A percentile compares a stretch with the other conserved stretches of the same genome.
Evolutionary conservation across 2,113 vertebrate species (phyloP).

Genomic region (Melanotaenia duboulayi): DNA sequence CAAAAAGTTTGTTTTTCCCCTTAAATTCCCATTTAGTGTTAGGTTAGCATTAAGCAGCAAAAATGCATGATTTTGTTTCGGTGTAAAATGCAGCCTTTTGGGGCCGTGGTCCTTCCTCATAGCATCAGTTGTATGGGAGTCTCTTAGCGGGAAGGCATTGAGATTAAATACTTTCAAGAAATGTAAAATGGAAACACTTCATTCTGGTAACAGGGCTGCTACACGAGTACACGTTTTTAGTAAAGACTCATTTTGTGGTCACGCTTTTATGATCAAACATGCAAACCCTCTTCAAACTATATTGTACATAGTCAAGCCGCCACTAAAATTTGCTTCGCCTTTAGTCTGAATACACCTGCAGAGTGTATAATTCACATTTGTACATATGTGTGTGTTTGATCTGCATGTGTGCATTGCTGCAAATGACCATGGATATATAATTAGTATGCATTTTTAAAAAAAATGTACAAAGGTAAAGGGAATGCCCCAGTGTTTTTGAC

Average conservation of each 20-base stretch:
- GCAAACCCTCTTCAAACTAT: background rate
- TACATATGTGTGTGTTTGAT: conserved; percentile 77
- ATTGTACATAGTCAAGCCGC: conserved; percentile 18
- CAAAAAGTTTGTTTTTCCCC: background rate
- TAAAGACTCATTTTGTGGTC: background rate
- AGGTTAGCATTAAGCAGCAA: background rate
- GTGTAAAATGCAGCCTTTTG: background rate
- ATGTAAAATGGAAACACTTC: background rate
- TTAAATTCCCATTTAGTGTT: background rate
- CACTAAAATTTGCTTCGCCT: conserved; percentile 43
- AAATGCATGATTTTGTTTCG: background rate
- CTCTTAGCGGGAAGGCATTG: too few species aligned
- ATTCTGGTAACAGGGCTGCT: background rate
- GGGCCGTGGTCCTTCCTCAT: background rate
- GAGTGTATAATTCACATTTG: conserved; percentile 69
- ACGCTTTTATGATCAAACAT: conserved; percentile 22
- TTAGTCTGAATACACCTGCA: conserved; percentile 60
- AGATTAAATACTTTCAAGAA: background rate
- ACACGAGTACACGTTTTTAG: conserved; percentile 19
- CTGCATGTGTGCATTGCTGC: conserved; percentile 80
- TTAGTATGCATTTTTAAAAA: conserved; percentile 79
- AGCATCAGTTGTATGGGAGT: background rate
- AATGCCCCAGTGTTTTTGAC: conserved; percentile 59
- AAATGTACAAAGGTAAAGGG: conserved; percentile 69
- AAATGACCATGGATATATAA: conserved; percentile 70